Evolutionary conservation across 2,888 invertebrate genomes (phyloP).

Genomic region (Automeris io): DNA sequence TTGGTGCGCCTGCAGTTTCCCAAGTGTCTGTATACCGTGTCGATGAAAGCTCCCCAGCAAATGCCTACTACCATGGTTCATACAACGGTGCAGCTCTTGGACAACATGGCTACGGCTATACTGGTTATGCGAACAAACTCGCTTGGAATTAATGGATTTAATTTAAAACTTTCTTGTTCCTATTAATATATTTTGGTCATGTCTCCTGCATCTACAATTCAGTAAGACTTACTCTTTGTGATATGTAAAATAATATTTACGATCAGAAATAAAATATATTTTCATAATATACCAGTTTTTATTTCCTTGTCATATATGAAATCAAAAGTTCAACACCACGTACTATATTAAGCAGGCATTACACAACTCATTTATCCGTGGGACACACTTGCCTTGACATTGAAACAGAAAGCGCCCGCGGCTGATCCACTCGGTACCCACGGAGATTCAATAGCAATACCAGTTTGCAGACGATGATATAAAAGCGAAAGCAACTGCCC

Average conservation of each 20-base stretch:
- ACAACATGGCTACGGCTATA: conserved; percentile 14
- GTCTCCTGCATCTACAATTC: too few relatives aligned
- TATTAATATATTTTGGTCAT: neutral
- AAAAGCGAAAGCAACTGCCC: conserved; percentile 60
- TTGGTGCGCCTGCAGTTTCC: conserved; percentile 10
- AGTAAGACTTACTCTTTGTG: too few relatives aligned
- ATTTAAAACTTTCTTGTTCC: conserved; percentile 1
- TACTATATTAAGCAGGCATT: conserved; percentile 18
- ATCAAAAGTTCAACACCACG: neutral
- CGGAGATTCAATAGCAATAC: conserved; percentile 42
- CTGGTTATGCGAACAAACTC: conserved; percentile 14
- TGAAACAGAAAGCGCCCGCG: conserved; percentile 49
- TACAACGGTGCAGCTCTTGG: conserved; percentile 10
- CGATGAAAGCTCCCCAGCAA: conserved; percentile 10
- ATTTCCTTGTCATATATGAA: conserved; percentile 18
- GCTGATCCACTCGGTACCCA: conserved; percentile 22
- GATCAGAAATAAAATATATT: neutral
- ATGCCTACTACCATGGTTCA: conserved; percentile 4
- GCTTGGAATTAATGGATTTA: conserved; percentile 13
- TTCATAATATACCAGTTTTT: neutral
- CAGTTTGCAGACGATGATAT: conserved; percentile 53
- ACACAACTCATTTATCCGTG: conserved; percentile 30
- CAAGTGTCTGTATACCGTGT: conserved; percentile 23
- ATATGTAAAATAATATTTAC: too few relatives aligned
- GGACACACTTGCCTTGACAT: conserved; percentile 54